Evolutionary conservation across 1,140 invertebrate species (phyloP), one percentile per base, ranked within the genome.

Genomic region (Cotesia vestalis): DNA sequence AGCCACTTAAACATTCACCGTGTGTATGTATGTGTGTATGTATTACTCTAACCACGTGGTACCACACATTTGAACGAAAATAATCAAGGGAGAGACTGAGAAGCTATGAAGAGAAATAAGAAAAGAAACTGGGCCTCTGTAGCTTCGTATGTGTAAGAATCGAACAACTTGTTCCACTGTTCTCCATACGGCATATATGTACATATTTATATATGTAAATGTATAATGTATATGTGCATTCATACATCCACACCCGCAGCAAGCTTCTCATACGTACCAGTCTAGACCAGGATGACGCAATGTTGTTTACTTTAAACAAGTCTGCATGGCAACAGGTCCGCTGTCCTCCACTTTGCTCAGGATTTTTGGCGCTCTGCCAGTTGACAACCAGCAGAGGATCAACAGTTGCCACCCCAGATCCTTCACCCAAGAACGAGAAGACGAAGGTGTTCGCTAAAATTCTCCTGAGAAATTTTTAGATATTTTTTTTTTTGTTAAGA

Each of bases 241-340:
- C 1, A 27, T 27, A 27, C 3, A 27, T 27, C 27, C 27, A 27
- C 3, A 27, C 27, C 27, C 27, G 27, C 40, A 46, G 6, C n/a
- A 64, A 64, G n/a, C 38, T 46, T 38, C 62, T 46, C 40, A 46
- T 46, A 46, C 40, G 11, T 46, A 46, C 38, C 62, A 64, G 62
- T 64, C 62, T 64, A 64, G 62, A 64, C 62, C 62, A 36, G 35
- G 62, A 35, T 64, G 62, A 64, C 62, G 62, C 34, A 38, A 64
- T 64, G 35, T 64, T 64, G 62, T 64, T 64, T 64, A 64, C 62
- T 64, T 46, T 38, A 46, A 46, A 46, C 62, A 64, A 64, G 62
- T 64, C 38, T 64, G 62, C 62, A 64, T 64, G 34, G 62, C 62
- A 64, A 64, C 62, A 64, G 62, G 62, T 64, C 62, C 11, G 4